These are phyloP conservation scores for Sebastes taczanowskii DNA, from an alignment of 2,797 vertebrate species.

Conservation along the genomic window DNA sequence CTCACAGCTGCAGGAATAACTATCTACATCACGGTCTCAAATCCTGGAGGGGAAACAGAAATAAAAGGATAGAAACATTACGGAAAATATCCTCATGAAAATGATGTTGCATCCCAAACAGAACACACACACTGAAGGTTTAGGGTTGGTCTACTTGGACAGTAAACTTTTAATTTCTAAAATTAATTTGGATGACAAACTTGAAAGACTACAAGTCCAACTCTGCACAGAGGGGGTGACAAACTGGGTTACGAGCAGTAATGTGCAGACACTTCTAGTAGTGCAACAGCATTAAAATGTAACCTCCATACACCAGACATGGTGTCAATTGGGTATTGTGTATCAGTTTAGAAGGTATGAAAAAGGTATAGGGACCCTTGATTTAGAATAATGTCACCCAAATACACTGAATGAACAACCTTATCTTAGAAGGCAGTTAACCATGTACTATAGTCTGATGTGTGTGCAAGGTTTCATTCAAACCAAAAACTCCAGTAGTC, in stretches of 20 bases:
- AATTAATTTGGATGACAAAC: background rate
- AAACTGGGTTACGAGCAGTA: background rate
- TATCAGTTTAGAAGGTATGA: background rate
- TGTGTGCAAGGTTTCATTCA: background rate
- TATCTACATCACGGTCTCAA: conserved; percentile 44
- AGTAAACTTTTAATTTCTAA: background rate
- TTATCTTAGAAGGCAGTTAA: background rate
- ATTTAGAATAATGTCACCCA: background rate
- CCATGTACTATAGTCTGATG: no score
- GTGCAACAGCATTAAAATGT: background rate
- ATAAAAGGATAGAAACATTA: background rate
- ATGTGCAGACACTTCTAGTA: background rate
- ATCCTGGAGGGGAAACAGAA: conserved; percentile 55
- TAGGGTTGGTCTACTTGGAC: background rate
- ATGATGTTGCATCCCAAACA: background rate
- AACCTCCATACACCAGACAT: background rate
- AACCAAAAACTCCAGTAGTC: background rate
- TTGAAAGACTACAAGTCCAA: background rate
- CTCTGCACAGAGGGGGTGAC: background rate
- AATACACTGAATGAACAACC: background rate
- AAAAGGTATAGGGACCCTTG: background rate
- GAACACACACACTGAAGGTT: background rate
- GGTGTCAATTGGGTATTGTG: background rate
- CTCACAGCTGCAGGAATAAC: conserved; percentile 25
- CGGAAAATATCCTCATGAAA: background rate